Conservation (phyloP, 2,113 vertebrate genomes). For the Accipiter cooperii region DNA sequence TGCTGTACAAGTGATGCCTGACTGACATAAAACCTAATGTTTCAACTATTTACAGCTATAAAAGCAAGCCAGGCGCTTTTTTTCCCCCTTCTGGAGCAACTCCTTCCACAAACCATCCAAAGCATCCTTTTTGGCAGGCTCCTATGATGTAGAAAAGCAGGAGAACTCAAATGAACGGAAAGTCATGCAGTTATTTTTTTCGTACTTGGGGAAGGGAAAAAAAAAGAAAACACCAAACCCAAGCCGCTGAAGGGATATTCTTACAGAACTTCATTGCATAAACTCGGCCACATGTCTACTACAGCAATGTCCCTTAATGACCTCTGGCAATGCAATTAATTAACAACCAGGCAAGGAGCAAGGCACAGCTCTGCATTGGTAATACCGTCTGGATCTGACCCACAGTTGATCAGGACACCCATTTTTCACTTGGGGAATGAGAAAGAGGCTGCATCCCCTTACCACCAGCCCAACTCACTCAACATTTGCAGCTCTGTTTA, state of each 20-base stretch:
- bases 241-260: constrained; percentile 48
- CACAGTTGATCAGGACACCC: not conserved
- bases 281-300: constrained; percentile 34
- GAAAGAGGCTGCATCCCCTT: not conserved
- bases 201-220: constrained; percentile 45
- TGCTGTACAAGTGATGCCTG: constrained; percentile 36
- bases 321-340: constrained; percentile 26
- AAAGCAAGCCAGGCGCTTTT: constrained; percentile 53
- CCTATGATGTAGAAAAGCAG: constrained; percentile 63
- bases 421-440: not conserved
- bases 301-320: constrained; percentile 56
- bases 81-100: constrained; percentile 52
- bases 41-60: constrained; percentile 61
- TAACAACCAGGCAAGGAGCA: not conserved
- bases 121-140: constrained; percentile 71
- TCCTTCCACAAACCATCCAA: constrained; percentile 74
- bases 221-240: constrained; percentile 51
- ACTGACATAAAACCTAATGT: constrained; percentile 53
- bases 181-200: constrained; percentile 67
- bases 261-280: constrained; percentile 61
- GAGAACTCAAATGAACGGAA: constrained; percentile 60
- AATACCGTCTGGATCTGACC: not conserved
- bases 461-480: not conserved
- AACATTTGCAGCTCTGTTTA: constrained; percentile 40
- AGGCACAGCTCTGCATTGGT: not conserved